Base-by-base conservation (phyloP, 2,888 invertebrate species). In the Fragum fragum region DNA sequence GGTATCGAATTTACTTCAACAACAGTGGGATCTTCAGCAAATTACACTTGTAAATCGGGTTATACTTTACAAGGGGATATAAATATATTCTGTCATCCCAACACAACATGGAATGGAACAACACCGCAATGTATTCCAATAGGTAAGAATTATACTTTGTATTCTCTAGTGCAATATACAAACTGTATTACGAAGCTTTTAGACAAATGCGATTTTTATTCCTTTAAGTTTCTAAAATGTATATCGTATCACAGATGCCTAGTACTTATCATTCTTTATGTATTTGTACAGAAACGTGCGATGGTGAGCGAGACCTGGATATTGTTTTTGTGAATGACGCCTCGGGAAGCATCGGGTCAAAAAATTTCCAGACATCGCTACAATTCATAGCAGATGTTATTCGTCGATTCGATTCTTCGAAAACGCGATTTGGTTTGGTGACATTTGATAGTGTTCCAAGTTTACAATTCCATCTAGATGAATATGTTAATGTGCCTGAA, bases 71-170 rank as follows among this genome's bases (percentile, higher is more conserved):
- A 18, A 14, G 53, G 53, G 7, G 53, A 53, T 53, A n/a, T 21
- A n/a, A 21, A 21, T 14, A 1, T 53, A 18, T 18, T 23, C n/a
- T 53, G 53, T n/a, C 53, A n/a, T 16, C 7, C 53, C 7, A 53
- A 53, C 23, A n/a, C 21, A 53, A 53, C 53, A n/a, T 53, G 53
- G 53, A 53, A 53, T 23, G 53, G 53, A 53, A 53, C 53, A 21
- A 23, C 53, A 53, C 53, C 53, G n/a, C 18, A 53, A n/a, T 53
- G 53, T n/a, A 21, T 23, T 53, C 53, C 53, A 11, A 18, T 23
- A 53, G 53, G 53, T 53, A 53, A 53, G 23, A 53, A 6, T 6
- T n/a, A n/a, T n/a, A n/a, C n/a, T n/a, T n/a, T n/a, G n/a, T n/a
- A n/a, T n/a, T n/a, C n/a, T n/a, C n/a, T n/a, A n/a, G n/a, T n/a